These are phyloP conservation scores for Ophion ellenae DNA, from an alignment of 2,888 invertebrate species.

Conservation along the genomic window DNA sequence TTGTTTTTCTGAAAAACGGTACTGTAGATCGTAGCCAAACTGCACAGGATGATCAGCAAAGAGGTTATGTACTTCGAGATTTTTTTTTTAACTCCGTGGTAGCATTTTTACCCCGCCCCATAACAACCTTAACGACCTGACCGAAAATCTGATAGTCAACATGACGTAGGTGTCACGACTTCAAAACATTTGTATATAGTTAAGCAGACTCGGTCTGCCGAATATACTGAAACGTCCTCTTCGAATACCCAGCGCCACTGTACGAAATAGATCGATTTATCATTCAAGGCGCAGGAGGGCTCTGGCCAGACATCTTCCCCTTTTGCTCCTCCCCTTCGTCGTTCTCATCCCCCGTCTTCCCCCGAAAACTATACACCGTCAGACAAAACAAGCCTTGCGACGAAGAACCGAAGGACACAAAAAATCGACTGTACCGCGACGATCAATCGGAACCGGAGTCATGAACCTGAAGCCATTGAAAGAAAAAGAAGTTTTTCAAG, in stretches of 20 bases:
- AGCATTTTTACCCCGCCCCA: neutral
- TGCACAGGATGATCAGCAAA: no score
- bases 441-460: neutral
- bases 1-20: no score
- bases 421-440: neutral
- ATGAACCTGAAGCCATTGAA: neutral
- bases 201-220: neutral
- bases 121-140: neutral
- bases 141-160: neutral
- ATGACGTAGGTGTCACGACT: neutral
- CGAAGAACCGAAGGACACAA: neutral
- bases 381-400: conserved; percentile 25
- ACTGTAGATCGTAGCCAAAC: no score
- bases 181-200: neutral
- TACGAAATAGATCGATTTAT: conserved; percentile 62
- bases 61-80: no score
- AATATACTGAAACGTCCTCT: neutral
- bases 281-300: conserved; percentile 34
- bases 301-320: conserved; percentile 20
- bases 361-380: conserved; percentile 12
- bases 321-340: neutral
- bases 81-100: no score
- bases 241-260: conserved; percentile 2
- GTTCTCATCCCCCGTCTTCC: conserved; percentile 23
- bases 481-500: no score